Evolutionary conservation across 2,797 vertebrate genomes (phyloP).

Genomic region (Myiotriccus ornatus): DNA sequence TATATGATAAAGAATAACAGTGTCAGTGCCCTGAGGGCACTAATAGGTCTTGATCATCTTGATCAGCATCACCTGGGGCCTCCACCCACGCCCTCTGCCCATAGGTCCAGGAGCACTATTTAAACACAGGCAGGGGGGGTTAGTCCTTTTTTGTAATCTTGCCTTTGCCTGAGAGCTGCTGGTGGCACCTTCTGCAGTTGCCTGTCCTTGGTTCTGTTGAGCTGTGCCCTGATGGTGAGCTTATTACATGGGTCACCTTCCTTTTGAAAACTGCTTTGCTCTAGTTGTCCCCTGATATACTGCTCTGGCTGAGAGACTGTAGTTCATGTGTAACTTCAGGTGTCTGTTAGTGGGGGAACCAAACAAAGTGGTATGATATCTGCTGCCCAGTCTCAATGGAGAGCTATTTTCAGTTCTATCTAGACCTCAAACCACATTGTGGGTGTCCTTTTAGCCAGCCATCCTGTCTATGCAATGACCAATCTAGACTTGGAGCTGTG

Average conservation of each 20-base stretch:
- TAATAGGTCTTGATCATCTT: background rate
- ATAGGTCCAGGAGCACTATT: background rate
- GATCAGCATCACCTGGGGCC: background rate
- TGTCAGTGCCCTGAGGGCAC: background rate
- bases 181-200: background rate
- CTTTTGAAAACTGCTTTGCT: background rate
- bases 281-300: background rate
- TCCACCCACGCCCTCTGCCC: background rate
- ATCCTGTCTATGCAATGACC: background rate
- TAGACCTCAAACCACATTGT: background rate
- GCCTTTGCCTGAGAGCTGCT: background rate
- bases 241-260: background rate
- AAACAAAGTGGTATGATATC: background rate
- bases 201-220: background rate
- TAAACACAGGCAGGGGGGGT: rapidly evolving
- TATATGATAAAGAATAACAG: background rate
- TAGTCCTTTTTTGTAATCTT: rapidly evolving
- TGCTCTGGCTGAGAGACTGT: background rate
- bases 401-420: background rate
- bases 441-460: background rate
- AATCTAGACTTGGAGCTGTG: background rate
- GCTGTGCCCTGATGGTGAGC: background rate
- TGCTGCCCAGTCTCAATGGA: background rate
- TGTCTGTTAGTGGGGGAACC: background rate
- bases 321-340: background rate